Conservation (phyloP, 2,888 invertebrate genomes). For the Napeogenes sylphis region DNA sequence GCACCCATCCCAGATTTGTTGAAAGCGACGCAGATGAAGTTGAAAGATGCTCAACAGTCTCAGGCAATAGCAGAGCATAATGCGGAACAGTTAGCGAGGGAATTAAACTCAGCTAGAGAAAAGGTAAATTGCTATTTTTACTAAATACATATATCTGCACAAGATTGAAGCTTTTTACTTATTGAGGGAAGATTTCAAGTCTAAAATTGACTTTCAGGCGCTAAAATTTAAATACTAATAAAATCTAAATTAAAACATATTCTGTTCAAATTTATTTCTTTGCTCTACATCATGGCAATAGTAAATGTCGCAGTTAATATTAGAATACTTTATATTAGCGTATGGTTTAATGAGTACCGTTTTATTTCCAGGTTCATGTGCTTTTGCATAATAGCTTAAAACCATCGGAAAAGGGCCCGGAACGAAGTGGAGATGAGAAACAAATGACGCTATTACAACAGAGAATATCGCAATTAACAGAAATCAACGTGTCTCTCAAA, state of each 20-base stretch:
- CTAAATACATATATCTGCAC: not conserved
- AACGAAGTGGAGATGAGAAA: slow-evolving; percentile 66
- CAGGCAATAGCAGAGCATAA: slow-evolving; percentile 82
- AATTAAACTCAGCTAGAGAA: slow-evolving; percentile 79
- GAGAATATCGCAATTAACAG: slow-evolving; percentile 69
- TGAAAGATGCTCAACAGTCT: slow-evolving; percentile 83
- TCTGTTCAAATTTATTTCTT: too few relatives aligned
- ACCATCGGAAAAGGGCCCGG: slow-evolving; percentile 51
- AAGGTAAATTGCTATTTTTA: slow-evolving; percentile 56
- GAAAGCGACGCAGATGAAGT: slow-evolving; percentile 81
- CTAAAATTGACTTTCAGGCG: too few relatives aligned
- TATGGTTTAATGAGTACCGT: not conserved
- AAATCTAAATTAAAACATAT: too few relatives aligned
- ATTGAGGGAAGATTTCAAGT: too few relatives aligned
- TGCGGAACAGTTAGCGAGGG: slow-evolving; percentile 80
- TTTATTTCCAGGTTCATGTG: slow-evolving; percentile 51
- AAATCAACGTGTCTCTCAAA: slow-evolving; percentile 68
- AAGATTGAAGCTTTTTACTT: too few relatives aligned
- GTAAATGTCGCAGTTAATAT: too few relatives aligned
- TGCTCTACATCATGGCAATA: too few relatives aligned
- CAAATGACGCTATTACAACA: slow-evolving; percentile 64
- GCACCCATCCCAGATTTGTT: slow-evolving; percentile 83
- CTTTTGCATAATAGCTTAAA: slow-evolving; percentile 57
- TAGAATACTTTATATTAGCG: too few relatives aligned
- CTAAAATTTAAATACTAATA: not conserved